These are phyloP conservation scores for Spicauda simplicius DNA, from an alignment of 2,888 invertebrate species.

Conservation along the genomic window DNA sequence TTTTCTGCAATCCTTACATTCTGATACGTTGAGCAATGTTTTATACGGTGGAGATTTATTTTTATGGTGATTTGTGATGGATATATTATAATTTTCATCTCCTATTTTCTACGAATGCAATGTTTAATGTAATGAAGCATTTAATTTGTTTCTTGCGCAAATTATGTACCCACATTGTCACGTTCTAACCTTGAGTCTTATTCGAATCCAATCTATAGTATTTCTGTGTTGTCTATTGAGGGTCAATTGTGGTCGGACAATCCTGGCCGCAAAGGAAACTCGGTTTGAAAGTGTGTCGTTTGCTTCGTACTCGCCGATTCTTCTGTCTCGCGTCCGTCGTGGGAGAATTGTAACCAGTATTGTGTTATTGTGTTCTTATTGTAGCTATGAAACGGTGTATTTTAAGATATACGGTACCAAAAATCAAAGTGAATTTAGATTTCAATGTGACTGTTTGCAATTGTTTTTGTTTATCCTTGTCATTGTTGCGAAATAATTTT, in stretches of 20 bases:
- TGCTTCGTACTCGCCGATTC: constrained; percentile 7
- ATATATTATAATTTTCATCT: constrained; percentile 23
- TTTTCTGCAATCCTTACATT: constrained; percentile 74
- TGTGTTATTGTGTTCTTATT: constrained; percentile 4
- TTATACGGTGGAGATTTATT: constrained; percentile 45
- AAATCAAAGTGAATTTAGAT: not conserved
- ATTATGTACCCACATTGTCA: constrained; percentile 20
- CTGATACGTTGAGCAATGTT: constrained; percentile 60
- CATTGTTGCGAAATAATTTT: too few species aligned
- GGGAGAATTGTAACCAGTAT: constrained; percentile 24
- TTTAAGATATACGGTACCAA: not conserved
- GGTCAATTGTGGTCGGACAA: constrained; percentile 37
- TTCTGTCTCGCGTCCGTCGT: constrained; percentile 16
- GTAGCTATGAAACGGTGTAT: constrained; percentile 12
- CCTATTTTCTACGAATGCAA: constrained; percentile 23
- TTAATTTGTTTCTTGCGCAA: constrained; percentile 32
- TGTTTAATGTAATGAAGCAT: constrained; percentile 26
- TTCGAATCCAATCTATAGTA: constrained; percentile 22
- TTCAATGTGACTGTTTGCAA: too few species aligned
- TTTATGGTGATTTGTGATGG: constrained; percentile 28
- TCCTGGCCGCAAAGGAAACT: constrained; percentile 39
- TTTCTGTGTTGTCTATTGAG: constrained; percentile 12
- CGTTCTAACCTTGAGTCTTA: constrained; percentile 24
- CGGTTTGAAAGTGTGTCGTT: constrained; percentile 28
- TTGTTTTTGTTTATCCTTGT: too few species aligned